Conservation (phyloP, 2,888 invertebrate genomes). For the Isoperla grammatica region DNA sequence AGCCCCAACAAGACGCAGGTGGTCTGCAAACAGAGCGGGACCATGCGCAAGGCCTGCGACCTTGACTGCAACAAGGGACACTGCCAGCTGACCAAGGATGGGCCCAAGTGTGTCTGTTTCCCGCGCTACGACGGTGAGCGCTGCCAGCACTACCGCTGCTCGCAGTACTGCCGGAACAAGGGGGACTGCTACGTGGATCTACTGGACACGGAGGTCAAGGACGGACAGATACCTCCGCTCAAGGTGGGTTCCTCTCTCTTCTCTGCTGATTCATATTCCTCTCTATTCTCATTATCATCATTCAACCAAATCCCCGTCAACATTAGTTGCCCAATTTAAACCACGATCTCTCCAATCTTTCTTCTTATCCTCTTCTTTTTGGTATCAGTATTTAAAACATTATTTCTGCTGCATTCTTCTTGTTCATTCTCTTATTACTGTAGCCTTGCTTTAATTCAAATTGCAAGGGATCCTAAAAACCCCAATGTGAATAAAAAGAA, state of each 20-base stretch:
- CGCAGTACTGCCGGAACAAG: constrained; percentile 60
- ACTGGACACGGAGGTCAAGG: constrained; percentile 32
- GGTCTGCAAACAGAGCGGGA: constrained; percentile 28
- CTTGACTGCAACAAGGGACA: constrained; percentile 55
- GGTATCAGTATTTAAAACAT: no score
- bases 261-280: neutral
- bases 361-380: no score
- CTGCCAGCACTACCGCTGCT: constrained; percentile 65
- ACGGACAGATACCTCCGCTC: constrained; percentile 34
- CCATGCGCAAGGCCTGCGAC: constrained; percentile 42
- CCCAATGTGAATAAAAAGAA: no score
- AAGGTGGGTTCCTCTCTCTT: constrained; percentile 34
- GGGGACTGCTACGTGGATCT: constrained; percentile 42
- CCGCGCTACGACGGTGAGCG: constrained; percentile 57
- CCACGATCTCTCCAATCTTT: no score
- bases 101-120: constrained; percentile 59
- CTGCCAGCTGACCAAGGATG: constrained; percentile 49
- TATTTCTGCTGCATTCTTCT: no score
- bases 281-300: neutral
- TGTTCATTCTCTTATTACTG: no score
- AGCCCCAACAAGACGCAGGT: constrained; percentile 24
- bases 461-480: no score
- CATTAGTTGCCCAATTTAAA: no score
- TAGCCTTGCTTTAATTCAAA: no score
- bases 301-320: no score